A percentile compares a stretch with the other conserved stretches of the same genome.
Conservation (phyloP, 1,140 invertebrate genomes). For the Monochamus saltuarius region DNA sequence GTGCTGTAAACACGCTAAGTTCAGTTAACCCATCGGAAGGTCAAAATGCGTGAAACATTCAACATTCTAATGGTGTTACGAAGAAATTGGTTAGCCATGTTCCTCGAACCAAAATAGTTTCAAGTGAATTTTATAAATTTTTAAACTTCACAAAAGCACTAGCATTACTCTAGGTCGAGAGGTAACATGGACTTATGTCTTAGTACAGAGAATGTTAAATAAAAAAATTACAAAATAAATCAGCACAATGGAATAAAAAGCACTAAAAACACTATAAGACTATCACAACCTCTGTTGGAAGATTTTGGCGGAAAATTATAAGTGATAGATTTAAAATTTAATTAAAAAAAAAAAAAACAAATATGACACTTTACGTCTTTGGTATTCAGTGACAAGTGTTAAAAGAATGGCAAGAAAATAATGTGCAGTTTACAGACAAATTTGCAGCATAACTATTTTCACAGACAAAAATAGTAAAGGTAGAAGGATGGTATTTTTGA, state of each 20-base stretch:
- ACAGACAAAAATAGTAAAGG: slow-evolving; percentile 3
- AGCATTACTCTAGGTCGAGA: too few species aligned
- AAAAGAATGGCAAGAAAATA: slow-evolving; percentile 38
- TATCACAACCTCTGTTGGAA: slow-evolving; percentile 52
- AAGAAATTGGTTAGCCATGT: too few species aligned
- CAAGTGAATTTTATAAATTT: neutral
- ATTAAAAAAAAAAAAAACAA: slow-evolving; percentile 21
- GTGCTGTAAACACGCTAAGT: slow-evolving; percentile 32
- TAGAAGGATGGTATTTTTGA: slow-evolving; percentile 1
- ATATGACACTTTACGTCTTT: slow-evolving; percentile 49
- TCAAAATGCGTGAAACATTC: neutral
- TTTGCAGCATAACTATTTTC: neutral
- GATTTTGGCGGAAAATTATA: slow-evolving; percentile 48
- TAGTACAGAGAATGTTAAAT: neutral
- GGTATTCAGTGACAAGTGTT: slow-evolving; percentile 45
- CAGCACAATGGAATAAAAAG: slow-evolving; percentile 34
- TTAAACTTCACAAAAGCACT: too few species aligned
- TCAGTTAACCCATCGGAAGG: slow-evolving; percentile 21
- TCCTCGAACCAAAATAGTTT: neutral
- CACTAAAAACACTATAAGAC: slow-evolving; percentile 31
- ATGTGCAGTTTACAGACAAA: slow-evolving; percentile 25
- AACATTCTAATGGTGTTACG: too few species aligned
- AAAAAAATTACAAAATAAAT: slow-evolving; percentile 17
- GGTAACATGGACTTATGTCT: neutral
- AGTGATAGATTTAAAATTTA: slow-evolving; percentile 26